Evolutionary conservation across 1,140 invertebrate genomes (phyloP), one percentile per base, ranked within the genome.

Genomic region (Adelges cooleyi): DNA sequence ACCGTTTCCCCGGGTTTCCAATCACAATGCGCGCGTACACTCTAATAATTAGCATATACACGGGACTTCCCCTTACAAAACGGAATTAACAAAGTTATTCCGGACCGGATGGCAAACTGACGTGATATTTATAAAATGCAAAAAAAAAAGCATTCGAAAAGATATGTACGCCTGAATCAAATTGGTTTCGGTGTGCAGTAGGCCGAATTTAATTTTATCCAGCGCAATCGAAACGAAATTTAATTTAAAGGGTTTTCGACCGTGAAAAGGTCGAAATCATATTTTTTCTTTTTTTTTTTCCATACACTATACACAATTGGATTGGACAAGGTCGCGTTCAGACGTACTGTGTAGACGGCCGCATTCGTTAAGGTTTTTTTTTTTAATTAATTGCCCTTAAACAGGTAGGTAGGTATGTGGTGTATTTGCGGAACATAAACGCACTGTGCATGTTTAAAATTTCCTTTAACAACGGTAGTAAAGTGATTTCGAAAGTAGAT

Each of bases 201-300:
- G 23, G 17, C 25, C 27, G 42, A 42, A 62, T 62, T 62, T 46
- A 62, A 62, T 62, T 62, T 46, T 62, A n/a, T n/a, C n/a, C 42
- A 25, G 33, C 15, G 42, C 17, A 25, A 42, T 25, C 38, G 42
- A 56, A 42, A 62, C 27, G 5, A 17, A 62, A 62, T 62, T 62
- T 46, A 62, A 62, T 62, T 62, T 62, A 46, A 20, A 62, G 40
- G 56, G 44, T 62, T 62, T 23, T 33, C 56, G 18, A 62, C 56
- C 56, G 27, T 62, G 46, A 62, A 46, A 62, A 62, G 56, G 56
- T 62, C 25, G 27, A 62, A 62, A 48, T 40, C 46, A 18, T 62
- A 25, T 42, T 18, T n/a, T n/a, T n/a, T n/a, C n/a, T n/a, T n/a
- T n/a, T n/a, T n/a, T n/a, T n/a, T n/a, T n/a, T n/a, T n/a, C n/a